phyloP scores from a whole-genome alignment of 37 sponge, comb jelly and placozoan genomes.

The Aplysina aerophoba region DNA sequence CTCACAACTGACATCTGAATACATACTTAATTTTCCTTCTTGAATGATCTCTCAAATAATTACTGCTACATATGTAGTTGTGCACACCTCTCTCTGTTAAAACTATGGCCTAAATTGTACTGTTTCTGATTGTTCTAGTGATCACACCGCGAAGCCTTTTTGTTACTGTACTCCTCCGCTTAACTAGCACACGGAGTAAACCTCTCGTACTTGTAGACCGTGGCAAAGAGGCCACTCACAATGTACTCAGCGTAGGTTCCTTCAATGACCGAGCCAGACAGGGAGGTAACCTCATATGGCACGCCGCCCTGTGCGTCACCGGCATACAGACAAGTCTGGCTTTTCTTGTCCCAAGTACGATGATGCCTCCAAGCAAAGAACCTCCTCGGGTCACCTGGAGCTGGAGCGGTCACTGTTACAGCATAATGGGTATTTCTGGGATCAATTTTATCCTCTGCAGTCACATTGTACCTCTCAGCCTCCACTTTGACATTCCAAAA shows the following conservation, averaged over 20 bases:
- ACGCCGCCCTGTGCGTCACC: constrained; percentile 70
- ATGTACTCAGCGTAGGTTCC: constrained; percentile 57
- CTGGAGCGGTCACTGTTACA: constrained; percentile 43
- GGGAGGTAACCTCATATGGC: background rate
- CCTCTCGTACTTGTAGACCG: constrained; percentile 25
- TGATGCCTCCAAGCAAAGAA: constrained; percentile 53
- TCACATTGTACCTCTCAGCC: constrained; percentile 39
- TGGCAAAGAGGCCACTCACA: constrained; percentile 27
- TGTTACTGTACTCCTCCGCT: too few species aligned
- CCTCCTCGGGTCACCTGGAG: background rate
- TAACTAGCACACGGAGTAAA: too few species aligned
- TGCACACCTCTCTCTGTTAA: too few species aligned
- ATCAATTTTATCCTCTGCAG: background rate
- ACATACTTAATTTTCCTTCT: too few species aligned
- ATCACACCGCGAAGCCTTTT: too few species aligned
- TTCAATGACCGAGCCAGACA: constrained; percentile 61
- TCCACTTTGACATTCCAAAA: constrained; percentile 75
- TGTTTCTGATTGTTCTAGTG: too few species aligned
- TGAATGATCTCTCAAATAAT: too few species aligned
- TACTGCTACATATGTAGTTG: too few species aligned
- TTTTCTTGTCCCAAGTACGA: constrained; percentile 62
- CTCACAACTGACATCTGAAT: too few species aligned
- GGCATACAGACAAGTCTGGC: constrained; percentile 59
- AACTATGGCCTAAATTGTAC: too few species aligned
- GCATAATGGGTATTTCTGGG: constrained; percentile 26